These are phyloP conservation scores for Phylloscopus trochilus DNA, from an alignment of 2,113 vertebrate genomes.

Conservation along the genomic window DNA sequence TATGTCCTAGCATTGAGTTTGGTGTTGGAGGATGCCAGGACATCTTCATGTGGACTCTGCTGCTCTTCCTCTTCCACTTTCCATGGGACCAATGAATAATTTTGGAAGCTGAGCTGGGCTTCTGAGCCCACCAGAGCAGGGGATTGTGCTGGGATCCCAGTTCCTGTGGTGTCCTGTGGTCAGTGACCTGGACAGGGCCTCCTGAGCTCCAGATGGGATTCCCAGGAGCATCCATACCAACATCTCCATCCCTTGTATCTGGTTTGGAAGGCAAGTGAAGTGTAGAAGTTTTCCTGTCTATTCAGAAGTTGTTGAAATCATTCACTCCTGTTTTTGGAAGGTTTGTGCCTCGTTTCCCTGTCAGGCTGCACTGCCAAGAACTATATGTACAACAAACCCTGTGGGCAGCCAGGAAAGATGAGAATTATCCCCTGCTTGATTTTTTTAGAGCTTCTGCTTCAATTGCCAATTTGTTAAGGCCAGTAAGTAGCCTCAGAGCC, in stretches of 20 bases:
- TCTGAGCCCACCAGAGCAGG: background rate
- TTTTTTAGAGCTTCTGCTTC: background rate
- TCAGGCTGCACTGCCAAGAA: background rate
- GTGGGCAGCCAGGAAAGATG: slow-evolving; percentile 47
- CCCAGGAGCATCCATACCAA: background rate
- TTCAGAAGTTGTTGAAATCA: background rate
- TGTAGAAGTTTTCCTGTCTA: background rate
- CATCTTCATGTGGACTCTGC: background rate
- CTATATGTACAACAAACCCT: background rate
- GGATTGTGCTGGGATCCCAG: background rate
- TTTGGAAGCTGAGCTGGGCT: background rate
- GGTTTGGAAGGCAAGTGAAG: background rate
- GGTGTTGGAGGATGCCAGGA: background rate
- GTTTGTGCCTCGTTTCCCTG: background rate
- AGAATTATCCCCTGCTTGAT: background rate
- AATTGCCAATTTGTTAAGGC: background rate
- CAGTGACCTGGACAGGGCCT: accelerated
- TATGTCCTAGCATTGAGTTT: accelerated
- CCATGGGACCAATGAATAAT: background rate
- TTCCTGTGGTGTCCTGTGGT: background rate
- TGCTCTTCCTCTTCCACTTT: background rate
- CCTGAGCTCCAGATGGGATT: background rate
- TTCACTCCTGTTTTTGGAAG: background rate
- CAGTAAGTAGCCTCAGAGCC: background rate
- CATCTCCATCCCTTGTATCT: accelerated